A percentile compares a stretch with the other conserved stretches of the same genome.
phyloP scores from a whole-genome alignment of 2,888 invertebrate genomes.

The Harpalus rufipes region DNA sequence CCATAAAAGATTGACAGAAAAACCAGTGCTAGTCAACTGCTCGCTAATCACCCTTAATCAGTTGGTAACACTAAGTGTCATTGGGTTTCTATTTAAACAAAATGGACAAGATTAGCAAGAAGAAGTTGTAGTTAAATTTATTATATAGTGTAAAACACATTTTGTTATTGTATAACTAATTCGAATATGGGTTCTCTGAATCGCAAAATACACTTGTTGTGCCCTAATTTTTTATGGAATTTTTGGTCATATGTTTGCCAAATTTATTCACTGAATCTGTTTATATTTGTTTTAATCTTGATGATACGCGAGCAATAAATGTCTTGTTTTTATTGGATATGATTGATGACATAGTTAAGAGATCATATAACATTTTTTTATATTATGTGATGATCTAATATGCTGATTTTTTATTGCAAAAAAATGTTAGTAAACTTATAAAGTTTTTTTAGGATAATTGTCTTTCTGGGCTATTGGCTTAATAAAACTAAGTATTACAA shows the following conservation, averaged over 20 bases:
- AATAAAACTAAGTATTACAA: background rate
- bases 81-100: too few species aligned
- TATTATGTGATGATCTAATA: background rate
- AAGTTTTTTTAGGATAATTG: background rate
- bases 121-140: too few species aligned
- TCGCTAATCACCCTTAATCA: too few species aligned
- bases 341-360: background rate
- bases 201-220: background rate
- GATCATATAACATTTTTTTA: background rate
- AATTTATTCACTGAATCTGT: background rate
- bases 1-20: too few species aligned
- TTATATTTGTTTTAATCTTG: constrained; percentile 4
- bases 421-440: background rate
- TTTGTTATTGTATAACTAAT: too few species aligned
- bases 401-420: background rate
- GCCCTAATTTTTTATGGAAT: background rate
- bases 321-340: background rate
- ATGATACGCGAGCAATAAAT: background rate
- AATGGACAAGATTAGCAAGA: too few species aligned
- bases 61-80: too few species aligned
- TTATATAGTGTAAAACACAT: too few species aligned
- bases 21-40: too few species aligned
- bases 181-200: too few species aligned
- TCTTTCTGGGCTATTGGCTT: background rate
- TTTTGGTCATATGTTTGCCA: background rate